Evolutionary conservation across 2,113 vertebrate species (phyloP).

Genomic region (Dromas ardeola): DNA sequence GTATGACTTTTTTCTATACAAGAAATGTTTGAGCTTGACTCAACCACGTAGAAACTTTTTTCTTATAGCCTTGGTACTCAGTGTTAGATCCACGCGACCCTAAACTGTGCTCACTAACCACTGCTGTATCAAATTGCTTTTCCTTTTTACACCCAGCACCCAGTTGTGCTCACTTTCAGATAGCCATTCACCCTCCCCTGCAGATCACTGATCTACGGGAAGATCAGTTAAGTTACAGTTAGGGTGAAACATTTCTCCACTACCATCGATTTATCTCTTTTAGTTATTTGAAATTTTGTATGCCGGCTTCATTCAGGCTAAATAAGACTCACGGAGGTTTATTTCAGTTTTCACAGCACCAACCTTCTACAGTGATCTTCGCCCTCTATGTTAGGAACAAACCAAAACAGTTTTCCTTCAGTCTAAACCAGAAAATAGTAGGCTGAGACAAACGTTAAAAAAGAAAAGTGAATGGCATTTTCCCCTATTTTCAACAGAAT

Average conservation of each 20-base stretch:
- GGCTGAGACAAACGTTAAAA: not conserved
- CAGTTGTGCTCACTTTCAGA: not conserved
- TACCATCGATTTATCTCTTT: not conserved
- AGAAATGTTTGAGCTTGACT: not conserved
- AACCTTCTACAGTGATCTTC: not conserved
- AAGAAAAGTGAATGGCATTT: not conserved
- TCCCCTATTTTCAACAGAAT: not conserved
- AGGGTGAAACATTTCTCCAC: not conserved
- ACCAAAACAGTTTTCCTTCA: not conserved
- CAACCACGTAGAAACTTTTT: not conserved
- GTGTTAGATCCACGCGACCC: not conserved
- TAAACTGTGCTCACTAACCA: not conserved
- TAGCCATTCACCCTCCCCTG: too few relatives aligned
- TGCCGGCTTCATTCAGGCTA: too few relatives aligned
- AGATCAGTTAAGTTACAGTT: not conserved
- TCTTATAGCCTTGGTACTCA: not conserved
- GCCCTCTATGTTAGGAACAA: not conserved
- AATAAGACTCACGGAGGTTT: not conserved
- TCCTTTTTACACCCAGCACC: not conserved
- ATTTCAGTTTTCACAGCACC: not conserved
- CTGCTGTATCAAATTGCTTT: not conserved
- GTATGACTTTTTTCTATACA: too few relatives aligned
- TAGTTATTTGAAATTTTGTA: not conserved
- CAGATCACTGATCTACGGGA: not conserved
- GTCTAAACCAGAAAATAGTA: not conserved